These are phyloP conservation scores for Apteryx mantelli DNA, from an alignment of 2,113 vertebrate genomes.

Conservation along the genomic window DNA sequence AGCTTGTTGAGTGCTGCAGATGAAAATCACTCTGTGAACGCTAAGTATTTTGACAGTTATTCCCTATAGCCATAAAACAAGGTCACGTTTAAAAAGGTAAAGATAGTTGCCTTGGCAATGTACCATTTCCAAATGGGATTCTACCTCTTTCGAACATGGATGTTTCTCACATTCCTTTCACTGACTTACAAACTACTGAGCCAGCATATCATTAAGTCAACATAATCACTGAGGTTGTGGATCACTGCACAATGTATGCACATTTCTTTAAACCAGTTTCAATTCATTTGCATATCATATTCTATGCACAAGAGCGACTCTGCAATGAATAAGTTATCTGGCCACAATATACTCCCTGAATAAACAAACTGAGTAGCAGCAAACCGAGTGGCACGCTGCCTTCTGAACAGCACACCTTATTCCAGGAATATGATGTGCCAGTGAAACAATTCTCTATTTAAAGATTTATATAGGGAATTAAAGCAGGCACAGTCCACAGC, in stretches of 20 bases:
- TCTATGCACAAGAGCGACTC: not conserved
- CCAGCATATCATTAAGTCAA: not conserved
- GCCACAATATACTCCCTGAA: not conserved
- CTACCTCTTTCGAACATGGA: not conserved
- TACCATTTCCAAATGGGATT: not conserved
- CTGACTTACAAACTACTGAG: conserved; percentile 4
- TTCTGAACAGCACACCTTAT: not conserved
- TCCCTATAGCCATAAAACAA: not conserved
- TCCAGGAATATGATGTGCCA: not conserved
- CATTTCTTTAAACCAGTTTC: not conserved
- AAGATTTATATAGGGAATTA: not conserved
- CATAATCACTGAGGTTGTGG: not conserved
- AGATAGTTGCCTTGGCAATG: not conserved
- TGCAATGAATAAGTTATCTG: not conserved
- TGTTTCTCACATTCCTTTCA: not conserved
- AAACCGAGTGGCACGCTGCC: not conserved
- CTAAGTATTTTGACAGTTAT: not conserved
- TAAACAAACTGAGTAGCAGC: not conserved
- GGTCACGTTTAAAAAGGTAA: not conserved
- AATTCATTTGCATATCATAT: not conserved
- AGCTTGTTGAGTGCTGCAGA: not conserved
- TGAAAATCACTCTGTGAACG: not conserved
- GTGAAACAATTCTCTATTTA: not conserved
- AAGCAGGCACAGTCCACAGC: not conserved
- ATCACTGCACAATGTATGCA: not conserved